These are phyloP conservation scores for Myrmecobius fasciatus DNA, from an alignment of 2,113 vertebrate species.

Conservation along the genomic window DNA sequence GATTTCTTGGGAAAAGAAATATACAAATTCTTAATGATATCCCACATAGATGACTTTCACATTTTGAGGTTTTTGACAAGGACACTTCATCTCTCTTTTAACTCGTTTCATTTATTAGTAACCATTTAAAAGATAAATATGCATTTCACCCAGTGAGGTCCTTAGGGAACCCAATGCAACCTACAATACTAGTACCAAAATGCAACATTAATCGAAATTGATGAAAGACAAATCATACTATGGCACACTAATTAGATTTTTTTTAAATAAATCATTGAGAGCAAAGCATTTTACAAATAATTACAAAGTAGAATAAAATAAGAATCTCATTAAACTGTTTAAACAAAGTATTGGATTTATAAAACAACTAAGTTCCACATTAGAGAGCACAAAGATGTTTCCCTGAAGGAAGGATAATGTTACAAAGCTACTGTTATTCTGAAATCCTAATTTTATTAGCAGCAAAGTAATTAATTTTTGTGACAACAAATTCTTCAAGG, in stretches of 20 bases:
- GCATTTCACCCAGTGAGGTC: constrained; percentile 58
- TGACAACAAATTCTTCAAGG: constrained; percentile 80
- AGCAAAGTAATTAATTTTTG: constrained; percentile 81
- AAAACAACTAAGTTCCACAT: constrained; percentile 70
- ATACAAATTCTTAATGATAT: constrained; percentile 39
- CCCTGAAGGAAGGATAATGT: constrained; percentile 77
- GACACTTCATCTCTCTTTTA: constrained; percentile 1
- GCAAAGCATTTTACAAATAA: constrained; percentile 71
- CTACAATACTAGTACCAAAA: constrained; percentile 54
- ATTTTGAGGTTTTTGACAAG: constrained; percentile 46
- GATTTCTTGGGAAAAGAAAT: constrained; percentile 11
- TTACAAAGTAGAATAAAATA: constrained; percentile 71
- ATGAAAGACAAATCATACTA: constrained; percentile 70
- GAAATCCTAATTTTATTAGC: constrained; percentile 81
- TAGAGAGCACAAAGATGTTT: constrained; percentile 65
- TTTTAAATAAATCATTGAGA: constrained; percentile 69
- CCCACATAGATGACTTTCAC: constrained; percentile 39
- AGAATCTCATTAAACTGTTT: constrained; percentile 74
- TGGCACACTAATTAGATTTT: constrained; percentile 69
- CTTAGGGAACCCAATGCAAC: constrained; percentile 58
- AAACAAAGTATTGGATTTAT: constrained; percentile 72
- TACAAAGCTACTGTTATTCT: constrained; percentile 73
- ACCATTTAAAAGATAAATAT: constrained; percentile 63
- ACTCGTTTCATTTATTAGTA: constrained; percentile 56
- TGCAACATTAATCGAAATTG: constrained; percentile 66